These are phyloP conservation scores for Lepidostoma basale DNA, from an alignment of 1,140 invertebrate genomes.

Conservation along the genomic window DNA sequence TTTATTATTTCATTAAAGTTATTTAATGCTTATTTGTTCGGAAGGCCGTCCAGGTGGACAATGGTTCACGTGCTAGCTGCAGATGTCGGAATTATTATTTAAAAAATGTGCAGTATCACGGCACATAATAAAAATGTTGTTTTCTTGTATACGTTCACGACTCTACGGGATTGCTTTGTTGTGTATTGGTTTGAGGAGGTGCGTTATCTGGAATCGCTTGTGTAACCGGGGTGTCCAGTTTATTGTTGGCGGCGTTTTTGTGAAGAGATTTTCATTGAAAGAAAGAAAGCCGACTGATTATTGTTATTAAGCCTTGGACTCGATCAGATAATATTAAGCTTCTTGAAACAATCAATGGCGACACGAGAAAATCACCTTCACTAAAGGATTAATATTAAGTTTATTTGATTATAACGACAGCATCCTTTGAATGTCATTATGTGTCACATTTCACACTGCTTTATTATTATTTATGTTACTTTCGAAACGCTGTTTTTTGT, in stretches of 20 bases:
- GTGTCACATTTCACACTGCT: too few relatives aligned
- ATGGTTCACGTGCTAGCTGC: constrained; percentile 26
- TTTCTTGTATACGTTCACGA: background rate
- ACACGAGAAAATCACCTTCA: too few relatives aligned
- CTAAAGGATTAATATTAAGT: too few relatives aligned
- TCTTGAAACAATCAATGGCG: constrained; percentile 8
- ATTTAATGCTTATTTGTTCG: background rate
- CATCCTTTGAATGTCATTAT: too few relatives aligned
- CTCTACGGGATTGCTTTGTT: background rate
- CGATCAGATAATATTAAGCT: background rate
- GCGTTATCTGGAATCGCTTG: too few relatives aligned
- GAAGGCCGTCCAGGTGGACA: background rate
- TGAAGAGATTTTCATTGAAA: constrained; percentile 9
- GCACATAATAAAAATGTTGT: background rate
- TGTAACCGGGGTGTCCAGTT: too few relatives aligned
- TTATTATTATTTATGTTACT: too few relatives aligned
- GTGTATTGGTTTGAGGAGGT: too few relatives aligned
- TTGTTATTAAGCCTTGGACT: background rate
- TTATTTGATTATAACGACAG: too few relatives aligned
- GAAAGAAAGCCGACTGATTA: constrained; percentile 20
- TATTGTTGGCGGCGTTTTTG: background rate
- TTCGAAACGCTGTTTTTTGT: too few relatives aligned
- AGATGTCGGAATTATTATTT: background rate
- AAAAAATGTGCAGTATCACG: background rate
- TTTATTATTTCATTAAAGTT: background rate